Conservation (phyloP, 2,113 vertebrate species). For the Orthonyx spaldingii region DNA sequence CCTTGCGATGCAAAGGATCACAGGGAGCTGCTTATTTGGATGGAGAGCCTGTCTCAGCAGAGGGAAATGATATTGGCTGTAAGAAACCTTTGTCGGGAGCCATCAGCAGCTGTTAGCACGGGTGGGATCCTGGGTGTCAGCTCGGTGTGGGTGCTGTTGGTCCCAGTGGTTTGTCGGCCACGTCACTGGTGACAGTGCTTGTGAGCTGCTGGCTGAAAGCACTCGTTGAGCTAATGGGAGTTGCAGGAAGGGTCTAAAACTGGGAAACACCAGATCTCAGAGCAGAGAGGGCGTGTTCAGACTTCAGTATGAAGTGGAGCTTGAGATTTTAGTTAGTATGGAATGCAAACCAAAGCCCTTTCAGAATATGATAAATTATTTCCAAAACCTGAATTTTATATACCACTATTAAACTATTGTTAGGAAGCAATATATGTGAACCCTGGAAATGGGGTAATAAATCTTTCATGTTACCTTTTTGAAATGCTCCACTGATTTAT, state of each 20-base stretch:
- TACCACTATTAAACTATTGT: neutral
- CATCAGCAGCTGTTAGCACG: neutral
- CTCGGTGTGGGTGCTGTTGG: neutral
- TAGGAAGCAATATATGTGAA: neutral
- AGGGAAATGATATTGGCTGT: neutral
- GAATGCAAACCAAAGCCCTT: neutral
- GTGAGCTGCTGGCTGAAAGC: neutral
- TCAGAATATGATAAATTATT: neutral
- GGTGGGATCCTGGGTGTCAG: neutral
- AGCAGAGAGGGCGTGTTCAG: neutral
- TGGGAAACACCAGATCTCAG: neutral
- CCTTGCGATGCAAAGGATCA: neutral
- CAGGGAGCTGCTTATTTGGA: neutral
- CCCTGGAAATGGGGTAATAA: neutral
- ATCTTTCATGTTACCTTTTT: neutral
- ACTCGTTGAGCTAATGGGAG: rapidly evolving
- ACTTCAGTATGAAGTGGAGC: neutral
- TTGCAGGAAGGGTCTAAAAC: neutral
- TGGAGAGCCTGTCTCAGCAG: neutral
- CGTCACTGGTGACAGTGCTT: neutral
- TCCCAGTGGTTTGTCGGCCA: neutral
- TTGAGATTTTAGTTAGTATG: neutral
- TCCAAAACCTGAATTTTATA: neutral
- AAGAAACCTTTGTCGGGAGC: neutral
- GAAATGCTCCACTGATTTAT: neutral